Base-by-base conservation (phyloP, 2,888 invertebrate genomes). In the Augiades crinisus region DNA sequence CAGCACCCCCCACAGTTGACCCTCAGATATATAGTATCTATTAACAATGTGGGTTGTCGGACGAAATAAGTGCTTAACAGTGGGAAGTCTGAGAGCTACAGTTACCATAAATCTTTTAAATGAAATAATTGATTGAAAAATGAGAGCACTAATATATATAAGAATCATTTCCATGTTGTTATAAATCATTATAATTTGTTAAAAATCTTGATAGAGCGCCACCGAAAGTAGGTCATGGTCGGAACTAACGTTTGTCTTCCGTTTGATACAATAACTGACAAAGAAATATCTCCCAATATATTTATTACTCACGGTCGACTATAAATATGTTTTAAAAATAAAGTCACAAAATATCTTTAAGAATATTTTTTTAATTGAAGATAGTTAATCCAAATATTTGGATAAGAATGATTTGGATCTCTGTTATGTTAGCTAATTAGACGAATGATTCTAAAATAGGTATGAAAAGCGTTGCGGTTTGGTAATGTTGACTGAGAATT, bases 161-260 rank as follows among this genome's bases (percentile, higher is more conserved):
- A 5, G 1, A 24, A 24, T 24, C n/a, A 24, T 27, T 27, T 27
- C 4, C n/a, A 27, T 27, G 10, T 27, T 27, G 2, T 10, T 27
- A 5, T 24, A 24, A 24, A n/a, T n/a, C n/a, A n/a, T 8, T 2
- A 24, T n/a, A 24, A 27, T 27, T 27, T 27, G 27, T 27, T 19
- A 19, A 19, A 24, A 24, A 24, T 24, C 24, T 24, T 24, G 19
- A 43, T 17, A 17, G 17, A 44, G 19, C n/a, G 30, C 30, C 27
- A 4, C 27, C 17, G 14, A 8, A 44, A 44, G 19, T 44, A 44
- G 43, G 43, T 44, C 31, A 44, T 6, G 43, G 43, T 44, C 43
- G 5, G 10, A 31, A 14, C 3, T 5, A 19, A 19, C 43, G 31
- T 44, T 31, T 19, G 12, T 41, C 38, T 38, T 41, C 12, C 24